Conservation (phyloP, 1,140 invertebrate species). For the Cotesia chilonis region DNA sequence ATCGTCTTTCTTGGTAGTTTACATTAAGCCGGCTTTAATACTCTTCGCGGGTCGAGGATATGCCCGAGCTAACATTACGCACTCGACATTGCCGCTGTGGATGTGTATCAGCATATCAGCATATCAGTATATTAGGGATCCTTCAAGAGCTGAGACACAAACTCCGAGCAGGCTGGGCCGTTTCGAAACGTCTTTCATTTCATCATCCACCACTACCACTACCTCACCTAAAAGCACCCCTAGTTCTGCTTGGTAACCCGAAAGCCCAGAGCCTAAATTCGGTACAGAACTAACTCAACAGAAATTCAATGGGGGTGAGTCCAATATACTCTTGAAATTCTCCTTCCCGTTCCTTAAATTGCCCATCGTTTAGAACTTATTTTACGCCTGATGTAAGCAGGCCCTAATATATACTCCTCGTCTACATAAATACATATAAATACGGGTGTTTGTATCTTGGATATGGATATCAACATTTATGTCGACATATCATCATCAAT, state of each 20-base stretch:
- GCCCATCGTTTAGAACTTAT: conserved; percentile 64
- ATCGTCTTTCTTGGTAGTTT: conserved; percentile 16
- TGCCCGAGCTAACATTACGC: background rate
- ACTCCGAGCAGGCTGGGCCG: too few species aligned
- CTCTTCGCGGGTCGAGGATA: conserved; percentile 16
- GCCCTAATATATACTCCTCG: background rate
- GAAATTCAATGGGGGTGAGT: background rate
- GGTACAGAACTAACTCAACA: background rate
- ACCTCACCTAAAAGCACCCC: too few species aligned
- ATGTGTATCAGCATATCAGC: background rate
- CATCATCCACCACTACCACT: too few species aligned
- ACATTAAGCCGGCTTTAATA: conserved; percentile 33
- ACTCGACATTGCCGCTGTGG: background rate
- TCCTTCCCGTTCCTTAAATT: conserved; percentile 52
- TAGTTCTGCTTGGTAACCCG: too few species aligned
- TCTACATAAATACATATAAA: conserved; percentile 52
- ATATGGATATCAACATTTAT: too few species aligned
- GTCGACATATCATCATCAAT: conserved; percentile 38
- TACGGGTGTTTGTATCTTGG: conserved; percentile 48
- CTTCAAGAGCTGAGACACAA: too few species aligned
- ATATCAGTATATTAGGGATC: background rate
- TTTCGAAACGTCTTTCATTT: too few species aligned
- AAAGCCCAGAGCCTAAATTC: background rate
- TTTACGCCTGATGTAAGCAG: conserved; percentile 51
- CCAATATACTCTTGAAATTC: background rate